These are phyloP conservation scores for Shinisaurus crocodilurus DNA, from an alignment of 2,113 vertebrate species.

Conservation along the genomic window DNA sequence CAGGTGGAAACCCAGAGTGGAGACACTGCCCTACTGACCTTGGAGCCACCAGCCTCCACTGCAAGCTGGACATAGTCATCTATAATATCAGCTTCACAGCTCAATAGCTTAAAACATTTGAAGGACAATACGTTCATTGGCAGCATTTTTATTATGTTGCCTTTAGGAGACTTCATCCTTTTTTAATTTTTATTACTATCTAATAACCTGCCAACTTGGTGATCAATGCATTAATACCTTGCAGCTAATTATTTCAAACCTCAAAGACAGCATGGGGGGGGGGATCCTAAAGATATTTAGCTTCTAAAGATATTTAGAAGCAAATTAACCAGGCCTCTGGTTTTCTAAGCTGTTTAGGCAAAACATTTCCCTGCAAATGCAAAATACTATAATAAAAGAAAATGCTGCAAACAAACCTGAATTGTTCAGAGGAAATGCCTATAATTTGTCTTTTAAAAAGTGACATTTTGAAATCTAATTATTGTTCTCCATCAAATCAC, in stretches of 20 bases:
- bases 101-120: not conserved
- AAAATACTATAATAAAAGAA: constrained; percentile 25
- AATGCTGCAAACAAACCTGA: constrained; percentile 36
- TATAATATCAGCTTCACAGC: fast-evolving
- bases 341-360: constrained; percentile 17
- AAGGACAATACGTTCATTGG: fast-evolving
- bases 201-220: not conserved
- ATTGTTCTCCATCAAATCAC: constrained; percentile 51
- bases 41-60: too few relatives aligned
- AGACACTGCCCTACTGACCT: too few relatives aligned
- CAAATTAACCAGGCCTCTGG: not conserved
- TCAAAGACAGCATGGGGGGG: not conserved
- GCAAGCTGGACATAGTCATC: not conserved
- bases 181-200: not conserved
- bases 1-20: too few relatives aligned
- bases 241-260: not conserved
- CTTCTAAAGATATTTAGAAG: not conserved
- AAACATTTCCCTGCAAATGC: constrained; percentile 31
- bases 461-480: constrained; percentile 50
- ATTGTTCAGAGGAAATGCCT: constrained; percentile 44
- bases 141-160: not conserved
- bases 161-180: not conserved
- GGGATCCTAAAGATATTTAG: not conserved
- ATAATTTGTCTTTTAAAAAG: constrained; percentile 53
- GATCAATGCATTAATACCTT: constrained; percentile 11